Evolutionary conservation across 2,797 vertebrate species (phyloP), one percentile per base, ranked within the genome.

Genomic region (Argentina silus): DNA sequence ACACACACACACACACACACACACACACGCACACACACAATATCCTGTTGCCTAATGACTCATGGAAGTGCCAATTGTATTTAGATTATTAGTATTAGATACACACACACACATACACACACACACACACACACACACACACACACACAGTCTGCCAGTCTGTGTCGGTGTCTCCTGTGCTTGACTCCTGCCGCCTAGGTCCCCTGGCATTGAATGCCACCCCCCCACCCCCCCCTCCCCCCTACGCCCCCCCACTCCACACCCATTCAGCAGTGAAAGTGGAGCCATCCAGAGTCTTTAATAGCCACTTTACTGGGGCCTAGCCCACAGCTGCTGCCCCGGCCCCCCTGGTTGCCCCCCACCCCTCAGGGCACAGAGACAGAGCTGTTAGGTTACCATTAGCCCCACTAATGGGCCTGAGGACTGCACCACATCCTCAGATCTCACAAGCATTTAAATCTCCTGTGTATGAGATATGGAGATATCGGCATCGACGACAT

Each of bases 351-450:
- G 61, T 87, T 90, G 86, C 80, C 85, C 86, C 84, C 86, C 81
- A 83, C 87, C 90, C 89, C 90, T 42, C 59, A 86, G 88, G 87
- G 83, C 73, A n/a, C n/a, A n/a, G n/a, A n/a, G n/a, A 81, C 71
- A 75, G 75, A 85, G 83, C 90, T 86, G 82, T 89, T 89, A 90
- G 88, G 86, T 86, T 84, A 84, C 85, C 86, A 92, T 92, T 91
- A 92, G 85, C 88, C 78, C 85, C 79, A 36, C 77, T 92, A 90
- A 92, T 91, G 88, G 89, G 83, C 78, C 82, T 83, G 75, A 86
- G 83, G 87, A 90, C 72, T 72, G 83, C 53, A 62, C 89, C 89
- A 88, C 89, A 89, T 90, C 89, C 88, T 90, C 56, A 62, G 79
- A 11, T 17, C 87, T 90, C 79, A 21, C 23, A n/a, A 83, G 82